Percentiles rank a stretch among this genome's conserved stretches.
Evolutionary conservation across 1,140 invertebrate genomes (phyloP).

Genomic region (Delia radicum): DNA sequence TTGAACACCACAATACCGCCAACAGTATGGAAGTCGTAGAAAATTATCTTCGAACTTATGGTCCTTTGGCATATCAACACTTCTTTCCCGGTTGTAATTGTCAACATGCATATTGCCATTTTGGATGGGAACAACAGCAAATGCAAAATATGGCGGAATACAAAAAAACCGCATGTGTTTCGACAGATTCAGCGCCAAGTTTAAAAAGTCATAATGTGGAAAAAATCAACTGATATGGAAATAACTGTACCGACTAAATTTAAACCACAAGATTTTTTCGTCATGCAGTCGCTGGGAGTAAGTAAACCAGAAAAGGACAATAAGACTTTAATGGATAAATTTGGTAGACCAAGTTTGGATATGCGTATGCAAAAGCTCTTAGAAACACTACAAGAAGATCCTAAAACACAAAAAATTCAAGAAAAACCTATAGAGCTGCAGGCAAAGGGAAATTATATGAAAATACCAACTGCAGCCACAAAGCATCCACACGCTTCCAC

Average conservation of each 20-base stretch:
- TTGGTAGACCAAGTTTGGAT: conserved; percentile 7
- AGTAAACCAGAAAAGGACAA: no score
- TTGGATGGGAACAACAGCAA: neutral
- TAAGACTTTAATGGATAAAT: neutral
- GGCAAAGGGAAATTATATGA: conserved; percentile 9
- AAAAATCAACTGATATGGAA: neutral
- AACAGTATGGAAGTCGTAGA: conserved; percentile 3
- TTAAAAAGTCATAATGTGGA: no score
- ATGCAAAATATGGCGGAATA: neutral
- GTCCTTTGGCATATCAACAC: neutral
- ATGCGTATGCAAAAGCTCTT: conserved; percentile 25
- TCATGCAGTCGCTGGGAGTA: conserved; percentile 14
- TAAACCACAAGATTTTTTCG: conserved; percentile 20
- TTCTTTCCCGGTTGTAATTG: neutral
- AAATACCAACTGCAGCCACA: neutral
- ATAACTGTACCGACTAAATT: neutral
- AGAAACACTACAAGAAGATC: conserved; percentile 21
- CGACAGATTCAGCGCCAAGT: conserved; percentile 23
- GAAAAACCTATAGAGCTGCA: neutral
- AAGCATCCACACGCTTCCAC: neutral
- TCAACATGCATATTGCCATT: neutral
- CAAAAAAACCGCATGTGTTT: neutral
- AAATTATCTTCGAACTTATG: conserved; percentile 11
- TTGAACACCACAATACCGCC: neutral
- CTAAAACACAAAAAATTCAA: neutral